These are phyloP conservation scores for Callocephalon fimbriatum DNA, from an alignment of 2,113 vertebrate species.

Conservation along the genomic window DNA sequence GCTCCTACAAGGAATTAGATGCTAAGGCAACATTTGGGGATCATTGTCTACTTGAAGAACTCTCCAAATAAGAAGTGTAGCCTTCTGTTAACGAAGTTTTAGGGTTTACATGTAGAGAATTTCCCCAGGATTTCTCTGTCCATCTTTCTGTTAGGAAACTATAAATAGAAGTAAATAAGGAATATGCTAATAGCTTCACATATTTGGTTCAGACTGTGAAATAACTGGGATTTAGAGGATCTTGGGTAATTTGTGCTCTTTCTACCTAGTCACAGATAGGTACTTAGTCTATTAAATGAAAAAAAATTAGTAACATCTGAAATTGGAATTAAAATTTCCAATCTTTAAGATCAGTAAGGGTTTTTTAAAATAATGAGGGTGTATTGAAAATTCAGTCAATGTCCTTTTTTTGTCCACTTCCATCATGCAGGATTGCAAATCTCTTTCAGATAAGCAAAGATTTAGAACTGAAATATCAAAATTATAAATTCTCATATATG, in stretches of 20 bases:
- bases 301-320: background rate
- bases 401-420: background rate
- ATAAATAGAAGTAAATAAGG: background rate
- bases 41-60: conserved; percentile 48
- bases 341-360: background rate
- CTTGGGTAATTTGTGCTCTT: background rate
- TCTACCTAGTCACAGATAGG: background rate
- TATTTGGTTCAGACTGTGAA: background rate
- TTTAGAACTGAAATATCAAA: background rate
- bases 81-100: conserved; percentile 4
- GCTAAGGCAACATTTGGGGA: conserved; percentile 67
- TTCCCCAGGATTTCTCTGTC: conserved; percentile 1
- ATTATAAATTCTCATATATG: background rate
- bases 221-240: background rate
- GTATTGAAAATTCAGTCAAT: background rate
- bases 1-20: conserved; percentile 60
- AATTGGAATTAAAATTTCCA: background rate
- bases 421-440: background rate
- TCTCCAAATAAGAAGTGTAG: background rate
- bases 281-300: background rate
- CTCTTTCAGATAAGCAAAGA: background rate
- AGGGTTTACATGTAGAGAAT: background rate
- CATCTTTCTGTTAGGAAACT: background rate
- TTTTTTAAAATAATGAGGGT: background rate
- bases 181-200: background rate